Conservation (phyloP, 2,797 vertebrate genomes). For the Rhinogobio ventralis region DNA sequence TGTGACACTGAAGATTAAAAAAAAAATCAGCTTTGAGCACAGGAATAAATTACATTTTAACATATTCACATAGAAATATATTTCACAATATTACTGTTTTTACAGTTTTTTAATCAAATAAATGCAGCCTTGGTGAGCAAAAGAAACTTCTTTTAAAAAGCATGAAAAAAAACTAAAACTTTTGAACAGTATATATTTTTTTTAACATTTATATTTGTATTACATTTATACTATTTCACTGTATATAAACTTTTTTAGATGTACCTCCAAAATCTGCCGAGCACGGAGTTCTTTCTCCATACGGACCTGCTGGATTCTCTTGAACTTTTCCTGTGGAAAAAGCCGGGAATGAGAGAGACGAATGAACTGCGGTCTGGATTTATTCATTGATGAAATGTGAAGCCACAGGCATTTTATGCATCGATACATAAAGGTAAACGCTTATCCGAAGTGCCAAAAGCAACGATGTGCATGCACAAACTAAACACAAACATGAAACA, state of each 20-base stretch:
- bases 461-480: background rate
- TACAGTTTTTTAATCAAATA: no score
- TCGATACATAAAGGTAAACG: background rate
- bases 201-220: background rate
- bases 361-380: background rate
- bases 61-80: no score
- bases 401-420: background rate
- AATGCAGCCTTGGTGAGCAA: no score
- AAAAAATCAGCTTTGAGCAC: no score
- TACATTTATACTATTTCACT: background rate
- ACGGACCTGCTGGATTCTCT: slow-evolving; percentile 95
- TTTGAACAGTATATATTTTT: no score
- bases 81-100: no score
- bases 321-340: slow-evolving; percentile 90
- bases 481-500: background rate
- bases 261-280: slow-evolving; percentile 96
- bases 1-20: no score
- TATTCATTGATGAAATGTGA: background rate
- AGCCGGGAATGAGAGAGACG: background rate
- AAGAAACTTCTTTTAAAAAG: no score
- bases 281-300: slow-evolving; percentile 96
- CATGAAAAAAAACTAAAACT: no score
- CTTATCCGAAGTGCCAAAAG: background rate
- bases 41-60: no score
- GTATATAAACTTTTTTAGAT: no score